phyloP scores from a whole-genome alignment of 2,113 vertebrate genomes.

The Ifrita kowaldi region DNA sequence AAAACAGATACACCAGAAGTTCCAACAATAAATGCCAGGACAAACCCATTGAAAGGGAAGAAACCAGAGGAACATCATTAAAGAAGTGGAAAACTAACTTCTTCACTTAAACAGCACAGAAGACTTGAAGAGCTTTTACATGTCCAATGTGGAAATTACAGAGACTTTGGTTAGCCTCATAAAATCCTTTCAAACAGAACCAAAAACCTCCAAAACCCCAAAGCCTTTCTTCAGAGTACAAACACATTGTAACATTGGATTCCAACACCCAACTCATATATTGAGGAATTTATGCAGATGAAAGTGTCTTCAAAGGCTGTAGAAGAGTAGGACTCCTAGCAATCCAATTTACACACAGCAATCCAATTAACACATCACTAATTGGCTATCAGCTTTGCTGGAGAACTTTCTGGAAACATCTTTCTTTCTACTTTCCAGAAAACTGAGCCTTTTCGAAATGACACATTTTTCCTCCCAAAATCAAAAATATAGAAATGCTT shows the following conservation, averaged over 20 bases:
- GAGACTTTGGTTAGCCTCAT: background rate
- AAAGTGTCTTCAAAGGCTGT: background rate
- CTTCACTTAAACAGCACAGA: background rate
- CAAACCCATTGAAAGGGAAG: background rate
- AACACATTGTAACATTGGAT: background rate
- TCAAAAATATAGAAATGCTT: background rate
- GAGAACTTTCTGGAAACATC: background rate
- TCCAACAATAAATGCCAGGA: background rate
- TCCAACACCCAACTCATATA: background rate
- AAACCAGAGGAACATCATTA: background rate
- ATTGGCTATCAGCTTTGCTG: background rate
- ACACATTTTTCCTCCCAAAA: background rate
- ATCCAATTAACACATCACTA: background rate
- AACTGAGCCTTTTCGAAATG: background rate
- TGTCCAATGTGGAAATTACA: rapidly evolving
- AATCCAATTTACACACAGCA: background rate
- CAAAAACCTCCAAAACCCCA: background rate
- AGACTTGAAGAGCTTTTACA: background rate
- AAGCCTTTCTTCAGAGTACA: background rate
- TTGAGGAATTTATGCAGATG: background rate
- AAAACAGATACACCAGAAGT: background rate
- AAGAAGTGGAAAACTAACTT: background rate
- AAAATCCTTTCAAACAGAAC: background rate
- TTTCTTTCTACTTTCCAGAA: background rate
- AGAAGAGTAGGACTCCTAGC: background rate